Percentiles rank a stretch among this genome's conserved stretches.
These are phyloP conservation scores for Ambastaia sidthimunki DNA, from an alignment of 2,797 vertebrate genomes.

Conservation along the genomic window DNA sequence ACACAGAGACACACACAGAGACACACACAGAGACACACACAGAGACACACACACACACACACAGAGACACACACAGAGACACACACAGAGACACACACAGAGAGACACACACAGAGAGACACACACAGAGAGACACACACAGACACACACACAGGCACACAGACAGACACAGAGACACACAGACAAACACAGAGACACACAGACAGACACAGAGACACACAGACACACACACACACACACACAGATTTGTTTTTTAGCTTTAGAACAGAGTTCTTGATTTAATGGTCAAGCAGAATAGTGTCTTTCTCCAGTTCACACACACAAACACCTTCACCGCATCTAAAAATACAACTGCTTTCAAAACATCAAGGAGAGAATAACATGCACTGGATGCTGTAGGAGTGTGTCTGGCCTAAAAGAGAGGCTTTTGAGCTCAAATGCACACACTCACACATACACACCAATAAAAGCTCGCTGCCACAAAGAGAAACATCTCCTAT, in stretches of 20 bases:
- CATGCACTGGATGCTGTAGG: conserved; percentile 53
- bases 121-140: background rate
- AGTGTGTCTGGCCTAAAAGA: conserved; percentile 56
- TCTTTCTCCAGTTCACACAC: too few species aligned
- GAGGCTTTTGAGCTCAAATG: conserved; percentile 54
- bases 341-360: conserved; percentile 64
- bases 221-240: background rate
- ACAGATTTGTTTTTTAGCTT: background rate
- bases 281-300: too few species aligned
- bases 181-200: background rate
- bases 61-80: too few species aligned
- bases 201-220: too few species aligned
- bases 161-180: too few species aligned
- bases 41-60: background rate
- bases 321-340: conserved; percentile 50
- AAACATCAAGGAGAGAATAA: conserved; percentile 53
- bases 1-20: background rate
- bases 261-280: conserved; percentile 25
- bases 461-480: conserved; percentile 48
- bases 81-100: background rate
- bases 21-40: too few species aligned
- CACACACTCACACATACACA: conserved; percentile 3
- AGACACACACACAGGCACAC: too few species aligned
- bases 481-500: conserved; percentile 40
- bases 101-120: too few species aligned